Base-by-base conservation (phyloP, 1,140 invertebrate genomes). In the Formica exsecta region DNA sequence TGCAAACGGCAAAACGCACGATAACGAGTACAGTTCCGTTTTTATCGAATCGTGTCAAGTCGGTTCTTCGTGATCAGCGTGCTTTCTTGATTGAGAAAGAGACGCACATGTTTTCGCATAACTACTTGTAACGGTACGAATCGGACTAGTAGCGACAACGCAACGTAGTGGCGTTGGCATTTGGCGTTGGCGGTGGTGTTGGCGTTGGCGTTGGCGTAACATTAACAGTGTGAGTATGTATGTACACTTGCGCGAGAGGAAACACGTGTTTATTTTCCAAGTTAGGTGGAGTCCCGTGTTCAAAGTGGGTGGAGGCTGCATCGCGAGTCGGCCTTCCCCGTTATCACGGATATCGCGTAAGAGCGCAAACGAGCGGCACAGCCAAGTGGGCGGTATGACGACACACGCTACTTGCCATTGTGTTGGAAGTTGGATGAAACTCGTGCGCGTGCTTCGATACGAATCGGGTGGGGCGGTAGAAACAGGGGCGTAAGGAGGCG, bases 231-330 rank as follows among this genome's bases (percentile, higher is more conserved):
- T 66, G 51, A 89, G 66, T 29, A n/a, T 51, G 48, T 57, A 61
- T 29, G 25, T 29, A 29, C 25, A 29, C 25, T 32, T 32, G 32
- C 32, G 32, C 32, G 32, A 32, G 3, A 62, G 77, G 89, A 66
- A 93, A 92, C 94, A 94, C 94, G 94, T 94, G 94, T 89, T 90
- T 73, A 75, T 86, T 91, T 51, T 90, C 87, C 85, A 90, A 91
- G 92, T 94, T 95, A 94, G 94, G 94, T 95, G 94, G 94, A 94
- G 94, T 94, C 93, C 92, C 91, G 90, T 92, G 88, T 90, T 91
- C 90, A 90, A 92, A 93, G 94, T 94, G 94, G 94, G 93, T 94
- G 94, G 94, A 94, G 94, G 94, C 94, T 93, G 92, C 90, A 91
- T 92, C 92, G 92, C 87, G 91, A 93, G 91, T 91, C 87, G 84